Evolutionary conservation across 92 coral and sea anemone genomes (phyloP).

Genomic region (Zoanthus solanderi): DNA sequence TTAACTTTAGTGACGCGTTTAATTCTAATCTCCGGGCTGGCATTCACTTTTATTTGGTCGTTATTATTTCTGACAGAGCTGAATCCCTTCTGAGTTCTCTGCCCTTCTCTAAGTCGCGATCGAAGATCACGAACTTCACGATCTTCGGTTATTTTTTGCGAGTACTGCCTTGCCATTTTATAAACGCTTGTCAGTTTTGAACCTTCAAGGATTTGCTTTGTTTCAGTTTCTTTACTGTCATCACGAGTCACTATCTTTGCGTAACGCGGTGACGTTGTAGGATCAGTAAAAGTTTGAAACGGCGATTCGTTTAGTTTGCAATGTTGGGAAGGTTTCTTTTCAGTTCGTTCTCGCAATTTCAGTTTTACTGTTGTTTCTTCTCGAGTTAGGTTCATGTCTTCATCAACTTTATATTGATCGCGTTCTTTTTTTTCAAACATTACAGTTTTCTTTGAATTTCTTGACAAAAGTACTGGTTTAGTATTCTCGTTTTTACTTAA

Average conservation of each 20-base stretch:
- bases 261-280: not conserved
- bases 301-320: constrained; percentile 35
- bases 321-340: not conserved
- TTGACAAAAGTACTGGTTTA: constrained; percentile 30
- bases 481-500: constrained; percentile 8
- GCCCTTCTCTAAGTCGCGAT: constrained; percentile 25
- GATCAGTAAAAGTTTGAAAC: constrained; percentile 4
- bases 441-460: constrained; percentile 4
- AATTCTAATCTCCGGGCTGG: constrained; percentile 76
- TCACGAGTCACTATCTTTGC: not conserved
- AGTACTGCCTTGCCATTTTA: constrained; percentile 82
- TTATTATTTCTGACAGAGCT: not conserved
- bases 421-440: constrained; percentile 4
- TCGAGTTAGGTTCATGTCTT: not conserved
- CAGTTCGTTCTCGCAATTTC: constrained; percentile 25
- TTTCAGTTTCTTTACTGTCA: constrained; percentile 14
- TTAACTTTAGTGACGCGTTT: constrained; percentile 83
- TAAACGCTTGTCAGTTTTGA: constrained; percentile 61
- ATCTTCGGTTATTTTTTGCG: constrained; percentile 67
- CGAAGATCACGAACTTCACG: constrained; percentile 36
- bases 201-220: constrained; percentile 1
- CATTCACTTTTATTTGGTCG: constrained; percentile 28
- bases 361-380: constrained; percentile 40
- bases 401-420: not conserved
- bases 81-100: constrained; percentile 8